Conservation (phyloP, 2,888 invertebrate genomes). For the Netelia melanura region DNA sequence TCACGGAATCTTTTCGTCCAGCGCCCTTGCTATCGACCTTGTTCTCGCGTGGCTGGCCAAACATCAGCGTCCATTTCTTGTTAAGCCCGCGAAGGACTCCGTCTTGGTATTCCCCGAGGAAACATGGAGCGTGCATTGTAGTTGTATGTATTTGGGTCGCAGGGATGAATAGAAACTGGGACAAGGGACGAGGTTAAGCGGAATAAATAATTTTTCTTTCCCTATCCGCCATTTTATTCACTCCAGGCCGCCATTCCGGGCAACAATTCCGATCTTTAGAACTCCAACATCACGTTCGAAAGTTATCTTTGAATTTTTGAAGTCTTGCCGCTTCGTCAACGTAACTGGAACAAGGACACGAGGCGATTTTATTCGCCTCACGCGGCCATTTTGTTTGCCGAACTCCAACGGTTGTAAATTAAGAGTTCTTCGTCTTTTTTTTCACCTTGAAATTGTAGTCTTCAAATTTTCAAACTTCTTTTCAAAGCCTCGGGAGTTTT, state of each 20-base stretch:
- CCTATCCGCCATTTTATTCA: constrained; percentile 3
- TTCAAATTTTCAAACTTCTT: neutral
- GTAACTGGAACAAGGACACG: too few species aligned
- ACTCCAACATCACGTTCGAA: neutral
- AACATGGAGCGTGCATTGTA: constrained; percentile 15
- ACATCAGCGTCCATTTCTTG: constrained; percentile 35
- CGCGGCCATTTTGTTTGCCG: constrained; percentile 14
- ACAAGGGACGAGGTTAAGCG: neutral
- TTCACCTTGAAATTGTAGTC: neutral
- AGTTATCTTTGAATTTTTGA: too few species aligned
- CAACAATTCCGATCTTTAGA: too few species aligned
- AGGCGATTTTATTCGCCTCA: neutral
- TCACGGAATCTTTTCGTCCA: constrained; percentile 42
- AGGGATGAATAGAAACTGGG: neutral
- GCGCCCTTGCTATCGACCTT: neutral
- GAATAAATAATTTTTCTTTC: neutral
- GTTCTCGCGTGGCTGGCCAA: neutral
- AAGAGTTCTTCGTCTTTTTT: neutral
- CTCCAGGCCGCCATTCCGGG: neutral
- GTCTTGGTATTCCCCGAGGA: constrained; percentile 4
- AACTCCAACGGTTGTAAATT: neutral
- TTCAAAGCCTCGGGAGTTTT: neutral
- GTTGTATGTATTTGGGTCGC: constrained; percentile 10
- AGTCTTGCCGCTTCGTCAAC: too few species aligned
- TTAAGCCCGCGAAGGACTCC: constrained; percentile 21